Evolutionary conservation across 2,888 invertebrate species (phyloP).

Genomic region (Odontomyia ornata): DNA sequence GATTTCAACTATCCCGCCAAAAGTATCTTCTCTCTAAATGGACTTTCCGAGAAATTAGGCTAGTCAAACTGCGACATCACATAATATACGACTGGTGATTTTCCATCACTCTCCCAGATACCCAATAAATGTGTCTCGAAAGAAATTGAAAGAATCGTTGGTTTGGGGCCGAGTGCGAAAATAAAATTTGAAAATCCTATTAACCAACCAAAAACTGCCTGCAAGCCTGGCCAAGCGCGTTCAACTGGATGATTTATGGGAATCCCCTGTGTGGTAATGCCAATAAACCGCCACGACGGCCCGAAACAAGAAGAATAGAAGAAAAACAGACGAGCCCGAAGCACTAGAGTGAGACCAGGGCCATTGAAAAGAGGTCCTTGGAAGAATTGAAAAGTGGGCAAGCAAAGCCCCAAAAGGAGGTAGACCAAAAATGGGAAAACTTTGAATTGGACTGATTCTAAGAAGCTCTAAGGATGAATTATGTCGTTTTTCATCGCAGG

Average conservation of each 20-base stretch:
- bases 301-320: constrained; percentile 6
- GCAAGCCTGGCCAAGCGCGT: constrained; percentile 7
- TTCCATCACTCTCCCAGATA: neutral
- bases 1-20: constrained; percentile 13
- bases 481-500: constrained; percentile 17
- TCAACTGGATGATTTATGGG: constrained; percentile 38
- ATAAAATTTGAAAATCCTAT: constrained; percentile 23
- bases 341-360: neutral
- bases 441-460: constrained; percentile 28
- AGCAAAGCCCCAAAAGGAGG: constrained; percentile 1
- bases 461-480: constrained; percentile 39
- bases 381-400: neutral
- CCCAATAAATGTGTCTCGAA: neutral
- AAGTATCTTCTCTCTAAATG: neutral
- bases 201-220: constrained; percentile 17
- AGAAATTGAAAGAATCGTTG: neutral
- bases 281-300: constrained; percentile 15
- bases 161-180: neutral
- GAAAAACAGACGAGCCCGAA: neutral
- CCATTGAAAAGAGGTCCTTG: neutral
- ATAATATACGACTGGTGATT: too few relatives aligned
- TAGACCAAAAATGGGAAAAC: neutral
- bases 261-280: constrained; percentile 21
- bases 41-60: neutral
- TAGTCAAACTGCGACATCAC: too few relatives aligned